Conservation (phyloP, 2,113 vertebrate genomes). For the Nerophis ophidion region DNA sequence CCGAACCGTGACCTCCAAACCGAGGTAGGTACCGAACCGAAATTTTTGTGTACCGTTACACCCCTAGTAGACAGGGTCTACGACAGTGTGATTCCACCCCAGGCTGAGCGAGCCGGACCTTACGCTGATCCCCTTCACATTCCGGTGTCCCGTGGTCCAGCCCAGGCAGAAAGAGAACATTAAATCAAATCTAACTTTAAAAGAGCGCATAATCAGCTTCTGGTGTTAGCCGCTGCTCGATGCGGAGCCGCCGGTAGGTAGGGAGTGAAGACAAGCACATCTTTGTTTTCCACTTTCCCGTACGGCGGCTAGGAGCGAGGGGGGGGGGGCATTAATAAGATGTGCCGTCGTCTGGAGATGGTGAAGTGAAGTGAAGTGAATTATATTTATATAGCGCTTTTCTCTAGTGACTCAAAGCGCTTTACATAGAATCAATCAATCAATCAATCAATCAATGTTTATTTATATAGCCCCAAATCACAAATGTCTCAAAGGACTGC, state of each 20-base stretch:
- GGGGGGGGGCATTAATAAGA: conserved; percentile 15
- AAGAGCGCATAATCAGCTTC: conserved; percentile 67
- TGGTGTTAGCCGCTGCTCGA: conserved; percentile 49
- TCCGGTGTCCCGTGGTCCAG: conserved; percentile 59
- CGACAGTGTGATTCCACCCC: conserved; percentile 43
- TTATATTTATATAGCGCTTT: no score
- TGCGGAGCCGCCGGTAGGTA: conserved; percentile 43
- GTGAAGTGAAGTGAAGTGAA: conserved; percentile 57
- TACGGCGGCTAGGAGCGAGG: background rate
- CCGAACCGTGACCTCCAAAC: no score
- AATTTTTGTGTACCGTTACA: no score
- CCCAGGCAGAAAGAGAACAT: conserved; percentile 57
- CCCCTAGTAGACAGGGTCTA: no score
- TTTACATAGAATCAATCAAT: no score
- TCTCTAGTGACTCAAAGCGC: no score
- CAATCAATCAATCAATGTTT: no score
- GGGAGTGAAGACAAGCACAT: conserved; percentile 56
- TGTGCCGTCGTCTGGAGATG: conserved; percentile 39
- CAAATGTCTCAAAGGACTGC: no score
- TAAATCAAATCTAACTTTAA: conserved; percentile 70
- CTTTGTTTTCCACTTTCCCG: conserved; percentile 56
- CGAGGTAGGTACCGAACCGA: no score
- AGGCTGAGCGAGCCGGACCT: conserved; percentile 36
- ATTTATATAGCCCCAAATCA: no score
- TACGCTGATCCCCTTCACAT: conserved; percentile 45